These are phyloP conservation scores for Bilobella aurantiaca DNA, from an alignment of 1,140 invertebrate genomes.

Conservation along the genomic window DNA sequence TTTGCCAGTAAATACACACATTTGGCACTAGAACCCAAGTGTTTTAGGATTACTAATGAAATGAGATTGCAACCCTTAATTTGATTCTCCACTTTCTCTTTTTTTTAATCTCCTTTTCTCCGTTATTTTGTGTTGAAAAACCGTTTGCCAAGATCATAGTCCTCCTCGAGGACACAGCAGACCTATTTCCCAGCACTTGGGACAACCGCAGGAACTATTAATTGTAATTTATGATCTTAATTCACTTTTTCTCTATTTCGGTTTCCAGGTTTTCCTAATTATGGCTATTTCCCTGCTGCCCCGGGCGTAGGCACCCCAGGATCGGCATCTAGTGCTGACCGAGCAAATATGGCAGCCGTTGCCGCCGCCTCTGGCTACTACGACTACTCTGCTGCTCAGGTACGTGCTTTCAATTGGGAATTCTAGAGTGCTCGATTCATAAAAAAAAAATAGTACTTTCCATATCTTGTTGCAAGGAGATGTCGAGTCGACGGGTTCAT, in stretches of 20 bases:
- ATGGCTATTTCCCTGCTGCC: slow-evolving; percentile 39
- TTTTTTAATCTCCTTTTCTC: not conserved
- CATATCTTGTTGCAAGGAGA: no score
- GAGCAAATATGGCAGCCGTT: slow-evolving; percentile 27
- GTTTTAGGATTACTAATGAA: not conserved
- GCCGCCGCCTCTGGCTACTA: slow-evolving; percentile 33
- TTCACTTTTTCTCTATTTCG: slow-evolving; percentile 7
- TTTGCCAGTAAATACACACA: no score
- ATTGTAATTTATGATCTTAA: not conserved
- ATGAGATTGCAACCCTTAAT: slow-evolving; percentile 5
- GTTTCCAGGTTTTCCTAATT: slow-evolving; percentile 39
- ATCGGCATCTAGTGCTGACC: slow-evolving; percentile 33
- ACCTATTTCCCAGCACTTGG: no score
- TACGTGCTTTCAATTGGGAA: slow-evolving; percentile 21
- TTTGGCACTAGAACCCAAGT: not conserved
- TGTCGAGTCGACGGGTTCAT: no score
- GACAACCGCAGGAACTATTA: not conserved
- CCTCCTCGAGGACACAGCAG: no score
- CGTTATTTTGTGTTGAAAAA: not conserved
- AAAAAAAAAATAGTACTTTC: no score
- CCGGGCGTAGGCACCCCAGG: slow-evolving; percentile 32
- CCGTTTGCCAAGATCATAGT: not conserved
- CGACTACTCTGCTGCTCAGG: slow-evolving; percentile 35
- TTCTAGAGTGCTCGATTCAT: no score
- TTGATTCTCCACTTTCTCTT: not conserved